Base-by-base conservation (phyloP, 2,113 vertebrate genomes). In the Megaleporinus macrocephalus region DNA sequence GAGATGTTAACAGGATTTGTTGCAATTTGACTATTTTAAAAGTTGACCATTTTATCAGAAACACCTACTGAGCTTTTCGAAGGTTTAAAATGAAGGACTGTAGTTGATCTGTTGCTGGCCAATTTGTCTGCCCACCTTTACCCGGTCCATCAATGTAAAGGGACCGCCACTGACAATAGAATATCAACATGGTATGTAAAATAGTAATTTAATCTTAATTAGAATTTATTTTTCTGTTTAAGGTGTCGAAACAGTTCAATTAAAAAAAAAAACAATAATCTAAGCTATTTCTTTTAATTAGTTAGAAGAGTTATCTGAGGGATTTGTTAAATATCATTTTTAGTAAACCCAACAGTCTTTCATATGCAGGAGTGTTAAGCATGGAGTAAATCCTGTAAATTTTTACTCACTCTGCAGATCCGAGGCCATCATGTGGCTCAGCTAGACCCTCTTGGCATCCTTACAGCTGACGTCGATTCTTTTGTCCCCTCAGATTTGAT, bases 301-400 rank as follows among this genome's bases (percentile, higher is more conserved):
- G 91, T 91, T 86, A 71, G n/a, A 81, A 36, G 79, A 91, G 83
- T 83, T 90, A 92, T 91, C 91, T 10, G n/a, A 91, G 91, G 90
- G 93, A 91, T 93, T 93, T 91, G 91, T 93, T 92, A 90, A 93
- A 88, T 86, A 89, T 82, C 68, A 86, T 86, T 90, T 92, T 90
- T 91, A 91, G 91, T 91, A 89, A 85, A 80, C 72, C 18, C 30
- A 36, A 83, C 82, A 72, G 70, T 88, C 87, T 86, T 86, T 86
- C 87, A 51, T 86, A 59, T 76, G 29, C 73, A 65, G 18, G 68
- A 72, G 86, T 83, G 41, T 47, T 80, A 85, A 53, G 86, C 73
- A 44, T 87, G 51, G 44, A 86, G 29, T 41, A 61, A 73, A 55
- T 65, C 62, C 66, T 80, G 44, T 71, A 18, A 74, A 62, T 47